Conservation (phyloP, 2,113 vertebrate genomes). For the Illadopsis cleaveri region DNA sequence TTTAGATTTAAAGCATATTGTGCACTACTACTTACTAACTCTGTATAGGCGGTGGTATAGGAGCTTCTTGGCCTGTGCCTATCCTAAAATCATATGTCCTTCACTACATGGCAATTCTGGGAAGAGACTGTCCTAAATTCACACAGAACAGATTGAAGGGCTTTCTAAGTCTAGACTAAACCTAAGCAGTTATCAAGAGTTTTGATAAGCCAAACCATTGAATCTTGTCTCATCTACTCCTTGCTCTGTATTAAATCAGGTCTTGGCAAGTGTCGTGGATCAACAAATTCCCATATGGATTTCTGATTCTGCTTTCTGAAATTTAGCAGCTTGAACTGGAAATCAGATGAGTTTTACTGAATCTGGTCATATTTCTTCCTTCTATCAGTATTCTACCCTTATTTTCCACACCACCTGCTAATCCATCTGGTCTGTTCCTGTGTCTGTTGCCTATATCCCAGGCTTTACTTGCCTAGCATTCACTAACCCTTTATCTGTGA, state of each 20-base stretch:
- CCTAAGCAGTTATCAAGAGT: background rate
- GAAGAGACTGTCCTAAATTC: background rate
- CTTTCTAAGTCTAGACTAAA: constrained; percentile 2
- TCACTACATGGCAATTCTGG: background rate
- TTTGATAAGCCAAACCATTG: background rate
- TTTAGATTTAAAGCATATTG: constrained; percentile 31
- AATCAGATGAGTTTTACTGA: constrained; percentile 62
- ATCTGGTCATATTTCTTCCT: constrained; percentile 60
- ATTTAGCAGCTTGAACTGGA: constrained; percentile 51
- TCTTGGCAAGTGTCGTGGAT: constrained; percentile 37
- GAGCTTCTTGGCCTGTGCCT: background rate
- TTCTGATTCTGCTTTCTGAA: constrained; percentile 59
- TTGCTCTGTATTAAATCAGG: background rate
- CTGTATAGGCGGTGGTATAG: background rate
- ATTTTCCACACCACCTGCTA: constrained; percentile 66
- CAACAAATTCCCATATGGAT: constrained; percentile 61
- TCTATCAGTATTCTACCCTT: constrained; percentile 65
- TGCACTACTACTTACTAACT: background rate
- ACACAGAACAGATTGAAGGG: background rate
- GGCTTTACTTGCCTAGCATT: constrained; percentile 33
- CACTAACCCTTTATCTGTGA: constrained; percentile 1
- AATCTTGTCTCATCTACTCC: constrained; percentile 32
- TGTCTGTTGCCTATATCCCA: constrained; percentile 5
- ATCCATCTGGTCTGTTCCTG: constrained; percentile 66
- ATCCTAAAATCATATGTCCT: background rate